Percentiles rank a stretch among this genome's conserved stretches.
phyloP scores from a whole-genome alignment of 2,113 vertebrate genomes.

The Brevimyrus niger region DNA sequence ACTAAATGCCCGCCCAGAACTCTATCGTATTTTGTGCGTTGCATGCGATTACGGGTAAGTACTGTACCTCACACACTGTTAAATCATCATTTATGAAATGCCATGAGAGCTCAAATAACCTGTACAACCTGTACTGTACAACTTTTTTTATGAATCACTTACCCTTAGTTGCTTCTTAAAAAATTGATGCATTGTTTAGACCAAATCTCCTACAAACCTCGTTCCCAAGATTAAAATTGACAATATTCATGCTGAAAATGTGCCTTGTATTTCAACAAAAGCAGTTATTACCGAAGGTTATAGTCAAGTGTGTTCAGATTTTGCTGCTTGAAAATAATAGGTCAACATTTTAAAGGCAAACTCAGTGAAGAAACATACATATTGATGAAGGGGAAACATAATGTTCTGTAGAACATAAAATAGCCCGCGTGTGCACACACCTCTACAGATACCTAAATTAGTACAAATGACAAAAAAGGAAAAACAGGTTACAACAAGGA shows the following conservation, averaged over 20 bases:
- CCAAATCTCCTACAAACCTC: background rate
- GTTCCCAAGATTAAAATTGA: background rate
- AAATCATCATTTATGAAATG: background rate
- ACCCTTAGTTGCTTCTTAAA: background rate
- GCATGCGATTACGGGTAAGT: background rate
- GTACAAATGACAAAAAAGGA: background rate
- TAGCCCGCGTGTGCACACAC: background rate
- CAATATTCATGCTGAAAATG: background rate
- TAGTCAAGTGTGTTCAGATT: background rate
- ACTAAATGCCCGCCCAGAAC: conserved; percentile 35
- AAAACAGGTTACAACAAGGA: conserved; percentile 18
- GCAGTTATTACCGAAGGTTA: background rate
- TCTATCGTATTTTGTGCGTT: background rate
- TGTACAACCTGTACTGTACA: background rate
- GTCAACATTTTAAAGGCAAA: background rate
- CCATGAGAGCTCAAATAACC: background rate
- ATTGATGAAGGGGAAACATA: no score
- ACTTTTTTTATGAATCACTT: background rate
- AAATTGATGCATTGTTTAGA: background rate
- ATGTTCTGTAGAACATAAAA: background rate
- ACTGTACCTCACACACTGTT: background rate
- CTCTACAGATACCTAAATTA: background rate
- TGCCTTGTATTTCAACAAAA: background rate
- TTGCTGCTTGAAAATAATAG: background rate
- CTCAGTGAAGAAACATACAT: background rate